phyloP scores from a whole-genome alignment of 1,140 invertebrate species.

The Phocides pigmalion region DNA sequence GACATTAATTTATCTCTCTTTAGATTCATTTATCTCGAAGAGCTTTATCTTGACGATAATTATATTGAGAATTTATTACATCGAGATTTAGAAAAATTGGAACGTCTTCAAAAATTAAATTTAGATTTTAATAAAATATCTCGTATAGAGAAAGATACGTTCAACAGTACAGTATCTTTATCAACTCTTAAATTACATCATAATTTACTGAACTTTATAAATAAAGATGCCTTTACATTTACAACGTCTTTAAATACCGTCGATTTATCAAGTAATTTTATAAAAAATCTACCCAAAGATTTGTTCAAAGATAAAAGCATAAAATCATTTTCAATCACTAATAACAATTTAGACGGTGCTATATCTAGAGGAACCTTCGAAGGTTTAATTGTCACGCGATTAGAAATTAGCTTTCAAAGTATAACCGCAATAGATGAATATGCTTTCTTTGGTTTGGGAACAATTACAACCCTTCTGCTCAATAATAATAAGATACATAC shows the following conservation, averaged over 20 bases:
- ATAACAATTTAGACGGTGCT: conserved; percentile 51
- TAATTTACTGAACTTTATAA: conserved; percentile 46
- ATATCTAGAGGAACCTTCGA: conserved; percentile 53
- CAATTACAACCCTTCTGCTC: conserved; percentile 42
- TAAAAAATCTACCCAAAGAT: conserved; percentile 45
- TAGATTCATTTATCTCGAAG: conserved; percentile 43
- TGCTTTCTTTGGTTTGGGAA: conserved; percentile 51
- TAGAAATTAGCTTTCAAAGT: conserved; percentile 54
- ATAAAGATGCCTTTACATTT: conserved; percentile 46
- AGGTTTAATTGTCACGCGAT: conserved; percentile 43
- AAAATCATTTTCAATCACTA: conserved; percentile 44
- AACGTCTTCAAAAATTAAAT: conserved; percentile 42
- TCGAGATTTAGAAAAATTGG: conserved; percentile 46
- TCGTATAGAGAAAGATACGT: conserved; percentile 44
- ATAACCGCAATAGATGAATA: conserved; percentile 50
- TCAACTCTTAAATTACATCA: conserved; percentile 46
- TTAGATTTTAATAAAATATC: conserved; percentile 50
- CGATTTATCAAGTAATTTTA: conserved; percentile 49
- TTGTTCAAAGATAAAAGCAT: conserved; percentile 54
- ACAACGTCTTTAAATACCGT: conserved; percentile 39
- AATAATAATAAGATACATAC: conserved; percentile 55
- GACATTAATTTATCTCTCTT: conserved; percentile 54
- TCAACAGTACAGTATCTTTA: conserved; percentile 42
- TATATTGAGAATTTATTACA: conserved; percentile 42
- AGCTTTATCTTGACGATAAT: conserved; percentile 50